These are phyloP conservation scores for Plutella xylostella DNA, from an alignment of 2,888 invertebrate species.

Conservation along the genomic window DNA sequence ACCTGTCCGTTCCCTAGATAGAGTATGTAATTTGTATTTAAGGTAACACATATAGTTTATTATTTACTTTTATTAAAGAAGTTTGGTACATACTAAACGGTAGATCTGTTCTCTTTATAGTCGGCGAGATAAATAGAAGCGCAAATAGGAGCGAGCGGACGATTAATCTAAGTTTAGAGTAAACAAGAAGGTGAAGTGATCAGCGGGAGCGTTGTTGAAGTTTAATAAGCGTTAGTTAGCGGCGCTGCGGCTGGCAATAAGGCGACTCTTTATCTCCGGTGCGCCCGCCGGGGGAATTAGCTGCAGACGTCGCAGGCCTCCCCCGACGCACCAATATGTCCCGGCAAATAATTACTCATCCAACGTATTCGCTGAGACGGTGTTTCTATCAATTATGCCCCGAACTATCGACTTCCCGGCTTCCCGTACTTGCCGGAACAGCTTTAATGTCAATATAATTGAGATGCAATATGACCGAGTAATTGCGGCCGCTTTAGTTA, in stretches of 20 bases:
- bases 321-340: constrained; percentile 21
- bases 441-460: constrained; percentile 6
- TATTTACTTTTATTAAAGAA: too few species aligned
- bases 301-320: neutral
- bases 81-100: neutral
- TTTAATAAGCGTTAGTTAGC: constrained; percentile 68
- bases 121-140: constrained; percentile 36
- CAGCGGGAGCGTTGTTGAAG: constrained; percentile 63
- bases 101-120: neutral
- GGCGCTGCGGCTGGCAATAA: constrained; percentile 42
- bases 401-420: neutral
- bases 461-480: constrained; percentile 6
- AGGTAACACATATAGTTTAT: too few species aligned
- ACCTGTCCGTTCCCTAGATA: too few species aligned
- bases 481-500: neutral
- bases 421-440: neutral
- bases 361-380: constrained; percentile 23
- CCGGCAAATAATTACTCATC: constrained; percentile 27
- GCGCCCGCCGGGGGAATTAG: constrained; percentile 41
- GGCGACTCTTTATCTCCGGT: constrained; percentile 60
- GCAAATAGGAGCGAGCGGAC: constrained; percentile 41
- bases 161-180: constrained; percentile 67
- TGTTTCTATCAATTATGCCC: constrained; percentile 27
- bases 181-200: constrained; percentile 68
- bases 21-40: too few species aligned